phyloP scores from a whole-genome alignment of 2,888 invertebrate species.

The Parochlus steinenii region DNA sequence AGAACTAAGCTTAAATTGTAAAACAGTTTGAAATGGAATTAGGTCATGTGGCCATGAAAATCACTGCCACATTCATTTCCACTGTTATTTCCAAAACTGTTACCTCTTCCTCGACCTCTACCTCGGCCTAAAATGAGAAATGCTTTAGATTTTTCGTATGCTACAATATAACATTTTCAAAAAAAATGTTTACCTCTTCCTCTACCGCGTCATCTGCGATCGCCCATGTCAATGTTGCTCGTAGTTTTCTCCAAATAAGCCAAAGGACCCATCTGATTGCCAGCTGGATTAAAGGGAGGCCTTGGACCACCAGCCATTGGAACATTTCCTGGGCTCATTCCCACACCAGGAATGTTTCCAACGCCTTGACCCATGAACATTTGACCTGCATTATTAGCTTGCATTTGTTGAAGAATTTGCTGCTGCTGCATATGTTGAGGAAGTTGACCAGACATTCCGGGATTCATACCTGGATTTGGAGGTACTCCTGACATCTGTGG shows the following conservation, averaged over 20 bases:
- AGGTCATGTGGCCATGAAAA: too few relatives aligned
- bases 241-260: constrained; percentile 11
- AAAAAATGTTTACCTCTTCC: too few relatives aligned
- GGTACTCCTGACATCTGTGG: neutral
- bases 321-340: neutral
- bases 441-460: neutral
- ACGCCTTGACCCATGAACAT: constrained; percentile 1
- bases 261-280: constrained; percentile 3
- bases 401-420: constrained; percentile 6
- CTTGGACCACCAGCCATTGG: neutral
- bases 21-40: too few relatives aligned
- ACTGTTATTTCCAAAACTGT: too few relatives aligned
- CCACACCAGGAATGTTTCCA: too few relatives aligned
- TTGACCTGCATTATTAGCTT: neutral
- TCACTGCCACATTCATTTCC: too few relatives aligned
- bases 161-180: too few relatives aligned
- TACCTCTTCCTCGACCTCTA: too few relatives aligned
- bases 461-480: neutral
- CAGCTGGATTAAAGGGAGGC: neutral
- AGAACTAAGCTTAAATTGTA: too few relatives aligned
- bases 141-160: too few relatives aligned
- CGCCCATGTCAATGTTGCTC: constrained; percentile 9
- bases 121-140: too few relatives aligned
- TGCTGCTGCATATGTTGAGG: constrained; percentile 4
- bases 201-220: constrained; percentile 6